Percentiles rank a stretch among this genome's conserved stretches.
These are phyloP conservation scores for Squalus acanthias DNA, from an alignment of 2,797 vertebrate species.

Conservation along the genomic window DNA sequence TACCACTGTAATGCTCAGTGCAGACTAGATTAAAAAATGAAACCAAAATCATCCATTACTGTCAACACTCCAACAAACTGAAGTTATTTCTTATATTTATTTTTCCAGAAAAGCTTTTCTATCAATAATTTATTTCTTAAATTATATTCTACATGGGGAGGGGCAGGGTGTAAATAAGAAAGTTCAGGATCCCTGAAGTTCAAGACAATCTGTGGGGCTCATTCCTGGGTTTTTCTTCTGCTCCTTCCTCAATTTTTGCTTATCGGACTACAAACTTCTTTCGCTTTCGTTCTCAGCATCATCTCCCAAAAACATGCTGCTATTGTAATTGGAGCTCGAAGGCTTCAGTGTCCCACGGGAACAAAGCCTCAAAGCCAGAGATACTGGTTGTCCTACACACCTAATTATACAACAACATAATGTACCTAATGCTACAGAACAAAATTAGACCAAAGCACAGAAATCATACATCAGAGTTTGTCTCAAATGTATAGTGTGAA, in stretches of 20 bases:
- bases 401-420: constrained; percentile 22
- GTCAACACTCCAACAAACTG: not conserved
- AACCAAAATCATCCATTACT: not conserved
- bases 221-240: not conserved
- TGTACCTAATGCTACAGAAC: not conserved
- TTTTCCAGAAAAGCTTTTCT: too few relatives aligned
- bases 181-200: not conserved
- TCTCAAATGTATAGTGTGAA: not conserved
- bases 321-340: not conserved
- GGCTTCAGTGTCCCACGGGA: not conserved
- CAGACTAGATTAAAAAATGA: not conserved
- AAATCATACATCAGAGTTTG: not conserved
- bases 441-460: not conserved
- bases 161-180: not conserved
- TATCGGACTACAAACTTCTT: not conserved
- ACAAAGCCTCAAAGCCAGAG: constrained; percentile 12
- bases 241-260: not conserved
- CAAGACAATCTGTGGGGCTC: not conserved
- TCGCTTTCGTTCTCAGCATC: too few relatives aligned
- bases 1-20: not conserved
- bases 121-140: not conserved
- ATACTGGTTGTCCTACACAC: not conserved
- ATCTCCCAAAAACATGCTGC: not conserved
- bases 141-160: not conserved
- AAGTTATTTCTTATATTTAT: not conserved